These are phyloP conservation scores for Heliconius hortense DNA, from an alignment of 2,888 invertebrate species.

Conservation along the genomic window DNA sequence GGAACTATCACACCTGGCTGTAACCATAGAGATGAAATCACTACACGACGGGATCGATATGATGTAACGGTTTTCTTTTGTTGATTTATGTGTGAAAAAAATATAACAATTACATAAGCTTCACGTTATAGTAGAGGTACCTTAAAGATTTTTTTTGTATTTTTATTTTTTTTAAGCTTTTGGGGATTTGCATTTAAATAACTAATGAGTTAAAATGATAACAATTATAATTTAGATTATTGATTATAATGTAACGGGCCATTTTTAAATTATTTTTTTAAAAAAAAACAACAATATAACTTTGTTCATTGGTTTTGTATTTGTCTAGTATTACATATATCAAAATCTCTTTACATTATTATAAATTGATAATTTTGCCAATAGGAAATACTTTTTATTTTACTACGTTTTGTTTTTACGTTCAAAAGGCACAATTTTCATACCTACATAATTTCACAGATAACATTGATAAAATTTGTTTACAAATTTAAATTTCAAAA, in stretches of 20 bases:
- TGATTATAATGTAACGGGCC: too few relatives aligned
- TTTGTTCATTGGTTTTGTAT: too few relatives aligned
- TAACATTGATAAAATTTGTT: neutral
- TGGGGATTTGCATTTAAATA: neutral
- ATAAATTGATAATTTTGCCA: too few relatives aligned
- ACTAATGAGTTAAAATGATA: neutral
- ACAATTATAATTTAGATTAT: too few relatives aligned
- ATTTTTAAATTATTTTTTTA: too few relatives aligned
- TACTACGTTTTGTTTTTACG: too few relatives aligned
- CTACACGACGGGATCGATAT: slow-evolving; percentile 61
- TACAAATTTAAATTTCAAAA: slow-evolving; percentile 31
- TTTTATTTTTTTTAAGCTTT: neutral
- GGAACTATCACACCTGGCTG: slow-evolving; percentile 71
- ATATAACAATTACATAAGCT: neutral
- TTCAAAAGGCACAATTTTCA: too few relatives aligned
- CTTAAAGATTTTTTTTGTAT: neutral
- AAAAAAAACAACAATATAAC: too few relatives aligned
- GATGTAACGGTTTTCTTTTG: slow-evolving; percentile 66
- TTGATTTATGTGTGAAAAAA: slow-evolving; percentile 45
- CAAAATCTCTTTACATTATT: too few relatives aligned
- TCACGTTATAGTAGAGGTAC: neutral
- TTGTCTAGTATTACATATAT: too few relatives aligned
- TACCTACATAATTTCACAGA: neutral
- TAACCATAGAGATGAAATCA: slow-evolving; percentile 81
- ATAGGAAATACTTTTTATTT: too few relatives aligned